Conservation (phyloP, 2,113 vertebrate genomes). For the Elachura formosa region DNA sequence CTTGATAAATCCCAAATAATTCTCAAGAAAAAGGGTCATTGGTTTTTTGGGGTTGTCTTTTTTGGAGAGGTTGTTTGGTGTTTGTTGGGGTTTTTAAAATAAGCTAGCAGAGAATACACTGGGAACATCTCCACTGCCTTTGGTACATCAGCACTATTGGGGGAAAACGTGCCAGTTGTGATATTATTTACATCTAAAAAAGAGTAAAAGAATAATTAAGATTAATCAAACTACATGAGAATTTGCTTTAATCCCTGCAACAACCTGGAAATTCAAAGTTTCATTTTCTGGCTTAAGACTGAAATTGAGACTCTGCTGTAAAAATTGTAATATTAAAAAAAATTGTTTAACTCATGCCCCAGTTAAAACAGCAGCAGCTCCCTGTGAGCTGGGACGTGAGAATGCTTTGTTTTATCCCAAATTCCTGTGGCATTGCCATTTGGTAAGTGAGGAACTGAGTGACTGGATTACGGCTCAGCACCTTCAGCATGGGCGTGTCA, state of each 20-base stretch:
- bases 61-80: neutral
- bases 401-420: neutral
- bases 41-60: neutral
- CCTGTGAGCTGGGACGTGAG: neutral
- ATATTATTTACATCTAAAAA: neutral
- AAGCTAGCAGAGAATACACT: neutral
- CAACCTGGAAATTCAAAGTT: neutral
- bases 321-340: neutral
- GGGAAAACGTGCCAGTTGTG: neutral
- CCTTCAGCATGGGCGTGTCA: fast-evolving
- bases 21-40: neutral
- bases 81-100: neutral
- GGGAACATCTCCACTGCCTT: neutral
- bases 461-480: neutral
- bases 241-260: neutral
- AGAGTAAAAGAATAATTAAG: neutral
- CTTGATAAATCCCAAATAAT: neutral
- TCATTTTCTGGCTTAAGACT: neutral
- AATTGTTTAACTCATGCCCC: fast-evolving
- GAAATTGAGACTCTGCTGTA: neutral
- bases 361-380: neutral
- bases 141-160: neutral
- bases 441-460: fast-evolving
- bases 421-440: neutral
- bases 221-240: neutral